Evolutionary conservation across 2,888 invertebrate species (phyloP), one percentile per base, ranked within the genome.

Genomic region (Protodeltote pygarga): DNA sequence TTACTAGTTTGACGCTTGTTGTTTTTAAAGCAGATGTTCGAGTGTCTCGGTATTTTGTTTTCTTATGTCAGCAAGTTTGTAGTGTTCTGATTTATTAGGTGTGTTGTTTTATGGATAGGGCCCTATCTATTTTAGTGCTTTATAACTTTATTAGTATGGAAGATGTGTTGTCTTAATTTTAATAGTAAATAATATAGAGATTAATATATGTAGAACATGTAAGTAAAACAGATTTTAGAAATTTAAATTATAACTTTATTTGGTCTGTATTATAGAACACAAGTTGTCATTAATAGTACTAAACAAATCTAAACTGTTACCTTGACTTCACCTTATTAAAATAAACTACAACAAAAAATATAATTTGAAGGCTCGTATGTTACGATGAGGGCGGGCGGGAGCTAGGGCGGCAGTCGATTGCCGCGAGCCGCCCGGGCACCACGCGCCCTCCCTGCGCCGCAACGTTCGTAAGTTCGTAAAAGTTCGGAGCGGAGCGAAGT

Each of bases 341-440:
- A 31, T 24, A 29, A 15, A 11, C 21, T 49, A 14, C 1, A 9
- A 34, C 17, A 10, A 16, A 21, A 25, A 35, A 37, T 24, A 28
- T 15, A 53, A 23, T 29, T 34, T 9, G 10, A 5, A 21, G n/a
- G 13, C 8, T 13, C 14, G 20, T 21, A 24, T 14, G 17, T 23
- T 4, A 4, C 16, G 28, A 16, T 29, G 32, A 41, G 50, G 57
- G 59, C 37, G 47, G 52, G 51, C 50, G 48, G 42, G 41, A 10
- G 23, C 24, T 21, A 38, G 49, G 47, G 57, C 46, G 63, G 63
- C 75, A 77, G 77, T 77, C 58, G 52, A 38, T 52, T 39, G 53
- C 24, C 59, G 62, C 44, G 39, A 48, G 49, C 50, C 62, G 58
- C 13, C 37, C 35, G 29, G 46, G 44, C 15, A 41, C 16, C 52